Conservation (phyloP, 92 coral and sea anemone genomes). For the Parazoanthus swiftii region DNA sequence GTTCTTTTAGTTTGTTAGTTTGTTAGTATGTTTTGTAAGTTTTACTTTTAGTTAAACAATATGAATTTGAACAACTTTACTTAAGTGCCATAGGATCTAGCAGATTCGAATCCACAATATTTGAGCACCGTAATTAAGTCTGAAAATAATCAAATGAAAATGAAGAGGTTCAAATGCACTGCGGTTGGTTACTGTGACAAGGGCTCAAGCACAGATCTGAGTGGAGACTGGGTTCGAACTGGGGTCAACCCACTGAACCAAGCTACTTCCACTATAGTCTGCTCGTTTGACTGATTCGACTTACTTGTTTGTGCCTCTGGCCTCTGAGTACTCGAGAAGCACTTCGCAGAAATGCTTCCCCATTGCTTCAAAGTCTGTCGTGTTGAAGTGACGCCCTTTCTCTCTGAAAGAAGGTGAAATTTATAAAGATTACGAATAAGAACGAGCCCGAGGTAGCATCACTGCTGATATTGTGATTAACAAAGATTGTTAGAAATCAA, state of each 20-base stretch:
- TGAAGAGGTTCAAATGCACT: neutral
- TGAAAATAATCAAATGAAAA: neutral
- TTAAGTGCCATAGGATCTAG: no score
- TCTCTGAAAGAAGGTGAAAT: slow-evolving; percentile 52
- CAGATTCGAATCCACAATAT: no score
- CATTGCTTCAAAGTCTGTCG: slow-evolving; percentile 97
- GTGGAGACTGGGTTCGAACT: no score
- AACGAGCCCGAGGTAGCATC: neutral
- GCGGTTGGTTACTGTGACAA: neutral
- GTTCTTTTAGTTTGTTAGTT: no score
- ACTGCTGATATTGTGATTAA: neutral
- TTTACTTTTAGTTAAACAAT: neutral
- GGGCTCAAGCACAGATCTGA: no score
- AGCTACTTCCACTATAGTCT: no score
- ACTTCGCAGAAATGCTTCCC: slow-evolving; percentile 98
- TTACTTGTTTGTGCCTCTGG: slow-evolving; percentile 84
- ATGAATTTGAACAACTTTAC: neutral
- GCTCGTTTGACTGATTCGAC: neutral
- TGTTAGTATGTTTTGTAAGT: no score
- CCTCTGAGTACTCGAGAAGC: slow-evolving; percentile 88
- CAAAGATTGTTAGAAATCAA: no score
- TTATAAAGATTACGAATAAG: neutral
- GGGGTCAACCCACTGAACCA: no score
- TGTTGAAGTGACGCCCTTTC: slow-evolving; percentile 95
- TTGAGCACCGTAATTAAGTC: neutral